Conservation (phyloP, 2,797 vertebrate species). For the Hybognathus amarus region DNA sequence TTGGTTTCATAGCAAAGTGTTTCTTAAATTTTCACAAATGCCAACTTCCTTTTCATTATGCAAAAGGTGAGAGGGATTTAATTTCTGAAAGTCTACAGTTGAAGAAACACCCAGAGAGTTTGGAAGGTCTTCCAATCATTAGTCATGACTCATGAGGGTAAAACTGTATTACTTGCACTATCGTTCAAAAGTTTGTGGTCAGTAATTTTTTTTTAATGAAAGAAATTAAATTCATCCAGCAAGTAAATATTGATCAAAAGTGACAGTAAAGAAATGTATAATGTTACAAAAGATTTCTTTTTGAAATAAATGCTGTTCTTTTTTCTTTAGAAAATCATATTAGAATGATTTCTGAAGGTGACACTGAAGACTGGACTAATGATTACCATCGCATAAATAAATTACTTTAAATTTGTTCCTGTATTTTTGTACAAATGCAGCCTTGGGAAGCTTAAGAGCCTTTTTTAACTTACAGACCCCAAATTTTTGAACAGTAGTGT, state of each 20-base stretch:
- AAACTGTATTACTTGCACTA: background rate
- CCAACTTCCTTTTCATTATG: background rate
- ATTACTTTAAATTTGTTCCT: background rate
- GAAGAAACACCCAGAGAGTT: background rate
- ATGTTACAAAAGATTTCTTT: too few species aligned
- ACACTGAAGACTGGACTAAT: background rate
- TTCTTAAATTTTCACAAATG: background rate
- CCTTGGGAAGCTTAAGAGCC: background rate
- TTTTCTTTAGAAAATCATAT: background rate
- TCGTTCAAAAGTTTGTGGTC: background rate
- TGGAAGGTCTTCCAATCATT: background rate
- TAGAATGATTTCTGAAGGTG: background rate
- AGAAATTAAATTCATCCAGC: too few species aligned
- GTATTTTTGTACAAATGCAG: background rate
- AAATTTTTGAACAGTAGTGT: background rate
- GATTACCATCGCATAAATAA: background rate
- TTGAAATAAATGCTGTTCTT: too few species aligned
- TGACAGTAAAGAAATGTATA: too few species aligned
- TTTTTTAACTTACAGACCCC: background rate
- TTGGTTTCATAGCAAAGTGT: background rate
- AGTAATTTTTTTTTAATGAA: too few species aligned
- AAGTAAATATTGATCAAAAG: too few species aligned
- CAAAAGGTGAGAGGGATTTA: background rate
- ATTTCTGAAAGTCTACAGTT: background rate
- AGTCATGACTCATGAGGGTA: background rate